Conservation (phyloP, 1,140 invertebrate species). For the Bombus soroeensis region DNA sequence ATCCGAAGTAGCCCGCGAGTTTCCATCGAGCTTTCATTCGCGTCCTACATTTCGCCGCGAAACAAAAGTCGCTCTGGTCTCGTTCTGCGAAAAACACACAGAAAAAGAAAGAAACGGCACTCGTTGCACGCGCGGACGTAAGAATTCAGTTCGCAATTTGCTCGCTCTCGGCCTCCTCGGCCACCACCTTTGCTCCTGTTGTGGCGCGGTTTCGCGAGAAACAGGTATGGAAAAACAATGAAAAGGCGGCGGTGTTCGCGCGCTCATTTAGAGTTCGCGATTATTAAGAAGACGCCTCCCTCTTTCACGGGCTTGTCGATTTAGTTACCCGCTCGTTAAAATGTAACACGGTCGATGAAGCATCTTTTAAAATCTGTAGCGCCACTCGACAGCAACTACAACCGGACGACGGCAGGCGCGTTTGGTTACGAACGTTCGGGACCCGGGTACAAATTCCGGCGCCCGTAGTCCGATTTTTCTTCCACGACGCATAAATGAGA, state of each 20-base stretch:
- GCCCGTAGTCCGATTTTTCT: too few relatives aligned
- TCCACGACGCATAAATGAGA: too few relatives aligned
- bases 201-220: too few relatives aligned
- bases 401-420: too few relatives aligned
- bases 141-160: background rate
- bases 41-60: background rate
- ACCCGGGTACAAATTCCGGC: too few relatives aligned
- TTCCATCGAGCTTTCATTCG: background rate
- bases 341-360: slow-evolving; percentile 28
- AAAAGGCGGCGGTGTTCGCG: background rate
- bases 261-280: background rate
- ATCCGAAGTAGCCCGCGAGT: background rate
- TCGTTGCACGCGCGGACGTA: too few relatives aligned
- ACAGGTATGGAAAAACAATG: background rate
- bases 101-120: background rate
- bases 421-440: too few relatives aligned
- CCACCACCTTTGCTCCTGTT: too few relatives aligned
- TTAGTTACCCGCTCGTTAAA: slow-evolving; percentile 41
- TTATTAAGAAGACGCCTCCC: background rate
- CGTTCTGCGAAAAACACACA: background rate
- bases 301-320: slow-evolving; percentile 16
- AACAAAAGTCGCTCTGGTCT: background rate
- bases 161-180: background rate
- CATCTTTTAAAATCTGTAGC: slow-evolving; percentile 38
- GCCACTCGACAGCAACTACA: too few relatives aligned